Conservation (phyloP, 2,113 vertebrate species). For the Egretta garzetta region DNA sequence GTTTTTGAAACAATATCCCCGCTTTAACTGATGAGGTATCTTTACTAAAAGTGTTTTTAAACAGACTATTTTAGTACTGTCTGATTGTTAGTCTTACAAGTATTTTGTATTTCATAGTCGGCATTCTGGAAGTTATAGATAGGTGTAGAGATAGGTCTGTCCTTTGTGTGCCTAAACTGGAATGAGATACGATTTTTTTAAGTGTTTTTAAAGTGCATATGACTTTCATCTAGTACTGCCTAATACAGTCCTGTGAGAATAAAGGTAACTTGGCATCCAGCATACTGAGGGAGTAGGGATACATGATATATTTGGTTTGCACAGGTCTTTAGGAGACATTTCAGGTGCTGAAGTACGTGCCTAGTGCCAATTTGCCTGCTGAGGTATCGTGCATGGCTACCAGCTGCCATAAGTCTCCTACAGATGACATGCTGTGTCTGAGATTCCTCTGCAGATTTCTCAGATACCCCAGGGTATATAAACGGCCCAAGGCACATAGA, state of each 20-base stretch:
- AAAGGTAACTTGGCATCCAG: background rate
- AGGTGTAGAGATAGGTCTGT: background rate
- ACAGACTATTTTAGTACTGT: background rate
- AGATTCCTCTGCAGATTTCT: background rate
- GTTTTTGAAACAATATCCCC: background rate
- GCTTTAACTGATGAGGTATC: background rate
- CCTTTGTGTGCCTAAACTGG: background rate
- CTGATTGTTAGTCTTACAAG: background rate
- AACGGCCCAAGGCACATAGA: background rate
- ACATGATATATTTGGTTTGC: background rate
- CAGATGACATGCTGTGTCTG: background rate
- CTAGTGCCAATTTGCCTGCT: accelerated
- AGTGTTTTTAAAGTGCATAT: background rate
- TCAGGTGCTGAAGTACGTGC: background rate
- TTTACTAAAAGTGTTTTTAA: background rate
- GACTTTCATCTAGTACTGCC: background rate
- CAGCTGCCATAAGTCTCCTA: background rate
- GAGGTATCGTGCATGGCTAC: background rate
- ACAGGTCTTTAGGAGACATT: background rate
- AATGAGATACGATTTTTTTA: background rate
- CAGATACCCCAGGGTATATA: background rate
- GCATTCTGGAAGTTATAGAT: background rate
- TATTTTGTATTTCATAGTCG: background rate
- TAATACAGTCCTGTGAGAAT: background rate
- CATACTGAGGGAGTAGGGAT: background rate